These are phyloP conservation scores for Stichopus horrens DNA, from an alignment of 53 echinoderm and acorn worm genomes.

Conservation along the genomic window DNA sequence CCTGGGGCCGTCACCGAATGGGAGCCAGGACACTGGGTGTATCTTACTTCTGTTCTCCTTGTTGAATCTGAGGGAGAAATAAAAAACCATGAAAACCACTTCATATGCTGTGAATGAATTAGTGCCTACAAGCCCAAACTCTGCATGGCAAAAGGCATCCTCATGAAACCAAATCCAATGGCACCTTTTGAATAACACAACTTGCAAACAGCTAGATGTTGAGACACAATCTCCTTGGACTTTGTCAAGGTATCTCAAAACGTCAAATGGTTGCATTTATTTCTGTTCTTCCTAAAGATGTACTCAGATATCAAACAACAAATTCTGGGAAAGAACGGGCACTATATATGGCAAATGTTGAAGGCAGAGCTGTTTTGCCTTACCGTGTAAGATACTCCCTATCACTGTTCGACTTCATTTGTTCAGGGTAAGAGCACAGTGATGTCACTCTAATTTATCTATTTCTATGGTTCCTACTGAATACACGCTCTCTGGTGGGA, in stretches of 20 bases:
- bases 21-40: slow-evolving; percentile 64
- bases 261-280: no score
- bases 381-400: no score
- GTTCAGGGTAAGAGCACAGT: not conserved
- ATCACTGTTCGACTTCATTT: no score
- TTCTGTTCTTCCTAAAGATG: no score
- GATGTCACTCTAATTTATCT: not conserved
- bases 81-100: not conserved
- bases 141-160: not conserved
- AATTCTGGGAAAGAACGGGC: no score
- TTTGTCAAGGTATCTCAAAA: no score
- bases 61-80: slow-evolving; percentile 48
- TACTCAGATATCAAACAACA: no score
- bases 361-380: no score
- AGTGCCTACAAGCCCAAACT: not conserved
- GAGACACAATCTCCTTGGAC: not conserved
- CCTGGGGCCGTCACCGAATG: slow-evolving; percentile 80
- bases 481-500: no score
- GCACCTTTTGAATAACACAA: no score
- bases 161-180: not conserved
- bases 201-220: no score
- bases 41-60: slow-evolving; percentile 61
- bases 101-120: not conserved
- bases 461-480: not conserved
- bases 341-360: no score